Percentiles rank a stretch among this genome's conserved stretches.
phyloP scores from a whole-genome alignment of 2,888 invertebrate genomes.

The Galeopsomyia nigrocyanea region DNA sequence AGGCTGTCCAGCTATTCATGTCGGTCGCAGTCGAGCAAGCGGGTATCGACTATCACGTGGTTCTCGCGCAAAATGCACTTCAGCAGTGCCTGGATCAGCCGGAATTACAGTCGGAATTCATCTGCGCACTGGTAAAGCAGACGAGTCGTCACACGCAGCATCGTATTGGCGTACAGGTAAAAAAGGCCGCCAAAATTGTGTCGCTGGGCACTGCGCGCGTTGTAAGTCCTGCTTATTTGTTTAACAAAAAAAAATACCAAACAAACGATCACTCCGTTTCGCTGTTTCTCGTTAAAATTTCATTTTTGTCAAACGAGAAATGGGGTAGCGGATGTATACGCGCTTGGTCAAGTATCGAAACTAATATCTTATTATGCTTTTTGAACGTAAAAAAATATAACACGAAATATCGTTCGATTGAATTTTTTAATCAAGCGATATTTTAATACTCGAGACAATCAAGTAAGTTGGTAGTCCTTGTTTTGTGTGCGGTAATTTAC shows the following conservation, averaged over 20 bases:
- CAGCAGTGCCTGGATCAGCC: slow-evolving; percentile 91
- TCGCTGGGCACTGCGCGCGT: slow-evolving; percentile 69
- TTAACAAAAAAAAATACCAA: slow-evolving; percentile 63
- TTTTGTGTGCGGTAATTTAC: slow-evolving; percentile 27
- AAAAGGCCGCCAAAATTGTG: slow-evolving; percentile 72
- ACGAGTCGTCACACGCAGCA: slow-evolving; percentile 89
- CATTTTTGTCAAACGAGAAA: slow-evolving; percentile 33
- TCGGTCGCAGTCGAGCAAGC: slow-evolving; percentile 95
- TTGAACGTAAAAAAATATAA: slow-evolving; percentile 9
- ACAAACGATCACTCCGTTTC: slow-evolving; percentile 34
- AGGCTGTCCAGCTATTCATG: slow-evolving; percentile 97
- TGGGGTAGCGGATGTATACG: slow-evolving; percentile 46
- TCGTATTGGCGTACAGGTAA: slow-evolving; percentile 85
- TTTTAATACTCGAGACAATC: too few relatives aligned
- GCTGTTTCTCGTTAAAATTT: slow-evolving; percentile 33
- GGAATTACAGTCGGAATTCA: slow-evolving; percentile 94
- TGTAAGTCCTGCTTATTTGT: slow-evolving; percentile 69
- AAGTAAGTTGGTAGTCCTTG: slow-evolving; percentile 24
- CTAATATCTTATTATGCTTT: slow-evolving; percentile 19
- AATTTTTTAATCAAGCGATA: neutral
- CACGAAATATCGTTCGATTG: slow-evolving; percentile 14
- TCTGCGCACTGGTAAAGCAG: slow-evolving; percentile 92
- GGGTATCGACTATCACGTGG: slow-evolving; percentile 97
- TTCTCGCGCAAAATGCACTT: slow-evolving; percentile 95
- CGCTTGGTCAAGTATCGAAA: slow-evolving; percentile 66